These are phyloP conservation scores for Pomatorhinus ruficollis DNA, from an alignment of 2,113 vertebrate genomes.

Conservation along the genomic window DNA sequence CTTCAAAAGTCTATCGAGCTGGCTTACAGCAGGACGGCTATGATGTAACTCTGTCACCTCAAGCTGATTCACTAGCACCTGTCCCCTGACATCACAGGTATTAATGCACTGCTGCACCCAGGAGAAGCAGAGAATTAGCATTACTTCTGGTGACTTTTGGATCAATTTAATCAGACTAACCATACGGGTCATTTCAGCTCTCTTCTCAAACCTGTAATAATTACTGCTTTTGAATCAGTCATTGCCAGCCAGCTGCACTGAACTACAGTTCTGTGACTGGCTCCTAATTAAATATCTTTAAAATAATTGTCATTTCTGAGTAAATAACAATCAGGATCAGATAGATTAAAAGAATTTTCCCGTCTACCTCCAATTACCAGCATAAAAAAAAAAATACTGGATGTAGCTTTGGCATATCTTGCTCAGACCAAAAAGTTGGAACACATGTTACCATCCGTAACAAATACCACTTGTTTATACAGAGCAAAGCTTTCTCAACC, in stretches of 20 bases:
- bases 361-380: neutral
- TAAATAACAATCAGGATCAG: slow-evolving; percentile 3
- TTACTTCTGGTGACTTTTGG: slow-evolving; percentile 41
- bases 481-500: slow-evolving; percentile 18
- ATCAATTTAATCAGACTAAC: slow-evolving; percentile 53
- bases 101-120: neutral
- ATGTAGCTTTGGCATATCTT: neutral
- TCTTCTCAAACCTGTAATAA: slow-evolving; percentile 60
- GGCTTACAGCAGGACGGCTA: neutral
- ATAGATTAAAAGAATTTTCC: neutral
- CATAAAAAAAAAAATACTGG: neutral
- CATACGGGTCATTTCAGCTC: slow-evolving; percentile 66
- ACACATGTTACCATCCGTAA: neutral
- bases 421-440: slow-evolving; percentile 16
- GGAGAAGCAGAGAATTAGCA: neutral
- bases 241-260: slow-evolving; percentile 2
- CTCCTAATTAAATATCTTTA: neutral
- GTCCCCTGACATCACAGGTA: neutral
- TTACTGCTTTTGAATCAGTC: slow-evolving; percentile 34
- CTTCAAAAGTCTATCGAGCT: neutral
- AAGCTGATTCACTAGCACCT: neutral
- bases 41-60: neutral
- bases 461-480: neutral
- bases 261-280: neutral
- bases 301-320: slow-evolving; percentile 11